A percentile compares a stretch with the other conserved stretches of the same genome.
These are phyloP conservation scores for Alexandromys fortis DNA, from an alignment of 2,113 vertebrate genomes.

Conservation along the genomic window DNA sequence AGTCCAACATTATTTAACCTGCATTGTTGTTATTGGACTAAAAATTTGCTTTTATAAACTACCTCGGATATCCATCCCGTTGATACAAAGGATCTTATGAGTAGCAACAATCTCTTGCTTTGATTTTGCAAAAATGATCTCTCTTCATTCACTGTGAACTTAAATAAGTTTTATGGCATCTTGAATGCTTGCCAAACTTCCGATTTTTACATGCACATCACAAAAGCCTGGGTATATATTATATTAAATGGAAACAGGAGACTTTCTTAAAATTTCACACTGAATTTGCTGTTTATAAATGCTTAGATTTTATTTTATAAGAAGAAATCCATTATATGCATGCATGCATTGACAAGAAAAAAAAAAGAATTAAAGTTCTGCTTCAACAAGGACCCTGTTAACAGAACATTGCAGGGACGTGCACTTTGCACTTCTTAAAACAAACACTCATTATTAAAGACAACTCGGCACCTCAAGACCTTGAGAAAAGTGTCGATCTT, in stretches of 20 bases:
- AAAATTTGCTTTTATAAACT: background rate
- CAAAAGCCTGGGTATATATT: background rate
- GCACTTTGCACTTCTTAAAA: background rate
- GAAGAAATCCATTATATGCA: background rate
- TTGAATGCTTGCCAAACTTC: background rate
- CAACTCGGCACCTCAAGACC: background rate
- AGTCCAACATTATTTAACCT: background rate
- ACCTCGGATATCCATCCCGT: background rate
- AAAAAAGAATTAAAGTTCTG: background rate
- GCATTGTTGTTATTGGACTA: background rate
- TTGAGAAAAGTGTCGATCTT: background rate
- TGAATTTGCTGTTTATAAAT: background rate
- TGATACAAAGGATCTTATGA: background rate
- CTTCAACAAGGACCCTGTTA: background rate
- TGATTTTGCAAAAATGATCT: background rate
- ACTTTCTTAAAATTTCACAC: background rate
- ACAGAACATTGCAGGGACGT: background rate
- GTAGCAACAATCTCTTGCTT: background rate
- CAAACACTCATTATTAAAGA: background rate
- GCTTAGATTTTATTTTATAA: background rate
- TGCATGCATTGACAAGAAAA: too few species aligned
- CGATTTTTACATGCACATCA: background rate
- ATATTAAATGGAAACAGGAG: background rate
- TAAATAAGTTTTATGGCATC: background rate
- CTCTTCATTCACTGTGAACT: background rate